Conservation (phyloP, 2,797 vertebrate genomes). For the Vespertilio murinus region DNA sequence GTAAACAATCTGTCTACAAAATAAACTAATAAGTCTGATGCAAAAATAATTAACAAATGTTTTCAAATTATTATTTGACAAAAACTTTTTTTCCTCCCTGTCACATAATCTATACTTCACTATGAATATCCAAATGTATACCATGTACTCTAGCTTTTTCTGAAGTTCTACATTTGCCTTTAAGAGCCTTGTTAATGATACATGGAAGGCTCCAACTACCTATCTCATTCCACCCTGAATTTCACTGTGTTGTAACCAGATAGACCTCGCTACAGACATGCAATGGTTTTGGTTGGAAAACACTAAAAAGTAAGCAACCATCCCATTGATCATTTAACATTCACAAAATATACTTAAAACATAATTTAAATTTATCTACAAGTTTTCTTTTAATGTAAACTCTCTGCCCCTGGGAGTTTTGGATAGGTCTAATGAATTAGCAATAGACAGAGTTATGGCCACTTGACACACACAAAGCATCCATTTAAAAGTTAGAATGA, state of each 20-base stretch:
- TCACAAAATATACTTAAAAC: not conserved
- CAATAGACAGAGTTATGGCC: not conserved
- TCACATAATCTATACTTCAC: not conserved
- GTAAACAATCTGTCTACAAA: conserved; percentile 56
- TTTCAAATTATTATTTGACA: conserved; percentile 41
- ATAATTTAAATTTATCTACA: not conserved
- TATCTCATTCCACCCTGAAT: too few relatives aligned
- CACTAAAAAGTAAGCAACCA: not conserved
- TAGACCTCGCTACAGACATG: not conserved
- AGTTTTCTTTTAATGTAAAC: conserved; percentile 25
- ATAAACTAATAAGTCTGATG: conserved; percentile 44
- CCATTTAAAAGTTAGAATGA: not conserved
- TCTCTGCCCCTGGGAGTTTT: not conserved
- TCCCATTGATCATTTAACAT: not conserved
- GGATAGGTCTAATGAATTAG: not conserved
- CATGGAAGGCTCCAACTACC: not conserved
- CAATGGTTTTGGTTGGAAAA: not conserved
- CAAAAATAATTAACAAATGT: conserved; percentile 38
- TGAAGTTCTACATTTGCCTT: not conserved
- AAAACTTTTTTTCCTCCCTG: conserved; percentile 15
- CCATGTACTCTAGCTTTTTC: not conserved
- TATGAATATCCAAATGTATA: not conserved
- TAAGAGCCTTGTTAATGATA: not conserved
- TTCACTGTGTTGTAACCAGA: not conserved
- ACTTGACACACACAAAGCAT: not conserved